These are phyloP conservation scores for Lophotis ruficrista DNA, from an alignment of 2,113 vertebrate genomes.

Conservation along the genomic window DNA sequence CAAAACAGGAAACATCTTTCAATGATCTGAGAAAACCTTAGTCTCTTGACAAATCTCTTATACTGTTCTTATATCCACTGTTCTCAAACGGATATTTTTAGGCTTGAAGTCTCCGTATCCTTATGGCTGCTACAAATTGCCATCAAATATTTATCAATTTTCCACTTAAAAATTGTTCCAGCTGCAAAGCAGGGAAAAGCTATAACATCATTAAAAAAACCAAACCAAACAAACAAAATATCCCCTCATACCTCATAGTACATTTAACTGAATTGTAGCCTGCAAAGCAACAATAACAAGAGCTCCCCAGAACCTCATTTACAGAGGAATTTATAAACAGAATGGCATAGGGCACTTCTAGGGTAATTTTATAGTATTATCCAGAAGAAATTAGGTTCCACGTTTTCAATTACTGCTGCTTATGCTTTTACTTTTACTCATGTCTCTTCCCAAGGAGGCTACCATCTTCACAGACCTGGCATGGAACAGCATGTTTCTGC, in stretches of 20 bases:
- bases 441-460: not conserved
- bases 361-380: not conserved
- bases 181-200: not conserved
- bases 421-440: not conserved
- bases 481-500: not conserved
- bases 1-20: not conserved
- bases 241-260: not conserved
- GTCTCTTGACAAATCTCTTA: not conserved
- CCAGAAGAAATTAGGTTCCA: not conserved
- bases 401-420: not conserved
- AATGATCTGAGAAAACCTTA: not conserved
- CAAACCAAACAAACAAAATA: not conserved
- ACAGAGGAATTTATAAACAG: not conserved
- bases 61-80: not conserved
- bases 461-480: not conserved
- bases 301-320: not conserved
- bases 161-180: slow-evolving; percentile 36
- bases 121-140: slow-evolving; percentile 5
- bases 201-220: not conserved
- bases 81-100: not conserved
- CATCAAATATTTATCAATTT: slow-evolving; percentile 59
- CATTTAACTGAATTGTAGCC: not conserved
- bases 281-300: not conserved
- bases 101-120: not conserved
- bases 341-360: not conserved